Base-by-base conservation (phyloP, 2,113 vertebrate species). In the Eolophus roseicapilla region DNA sequence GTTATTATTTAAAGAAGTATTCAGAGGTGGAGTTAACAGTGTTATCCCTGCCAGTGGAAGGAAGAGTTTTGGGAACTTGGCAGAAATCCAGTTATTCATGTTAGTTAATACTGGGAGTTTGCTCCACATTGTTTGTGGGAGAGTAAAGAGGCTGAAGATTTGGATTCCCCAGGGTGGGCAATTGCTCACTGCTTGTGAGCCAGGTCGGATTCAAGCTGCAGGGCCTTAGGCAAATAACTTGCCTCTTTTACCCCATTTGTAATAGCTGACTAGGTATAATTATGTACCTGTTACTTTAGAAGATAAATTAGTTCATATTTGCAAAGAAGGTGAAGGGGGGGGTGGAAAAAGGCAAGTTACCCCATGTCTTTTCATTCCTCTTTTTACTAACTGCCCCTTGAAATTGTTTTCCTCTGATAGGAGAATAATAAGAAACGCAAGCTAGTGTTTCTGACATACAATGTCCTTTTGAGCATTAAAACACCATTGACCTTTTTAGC, bases 281-380 rank as follows among this genome's bases (percentile, higher is more conserved):
- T 93, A 96, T 29, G 55, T 78, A 95, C 95, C 88, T 88, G 71
- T 52, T 92, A 39, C 86, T 82, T 73, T 52, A 73, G 59, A 91
- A 92, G 93, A 96, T 85, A 76, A 85, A 97, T 97, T 82, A 88
- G 57, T 73, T 86, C 82, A 49, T 84, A 76, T 96, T 91, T 93
- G 77, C 77, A 82, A 85, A 75, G 77, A 67, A 90, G 74, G 79
- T 88, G 81, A 57, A 71, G 35, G 24, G 19, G 18, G 5, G 17
- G 16, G 5, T 4, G 11, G n/a, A 52, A 35, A 15, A 8, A 37
- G 25, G 19, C 65, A 62, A 53, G 80, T 69, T 93, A 84, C 44
- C 60, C 47, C 73, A 82, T 57, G 62, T 91, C 50, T 88, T 84
- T 88, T 88, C 15, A 52, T 73, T 84, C 43, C 9, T 88, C 21